phyloP scores from a whole-genome alignment of 2,888 invertebrate genomes.

The Magallana nippona region DNA sequence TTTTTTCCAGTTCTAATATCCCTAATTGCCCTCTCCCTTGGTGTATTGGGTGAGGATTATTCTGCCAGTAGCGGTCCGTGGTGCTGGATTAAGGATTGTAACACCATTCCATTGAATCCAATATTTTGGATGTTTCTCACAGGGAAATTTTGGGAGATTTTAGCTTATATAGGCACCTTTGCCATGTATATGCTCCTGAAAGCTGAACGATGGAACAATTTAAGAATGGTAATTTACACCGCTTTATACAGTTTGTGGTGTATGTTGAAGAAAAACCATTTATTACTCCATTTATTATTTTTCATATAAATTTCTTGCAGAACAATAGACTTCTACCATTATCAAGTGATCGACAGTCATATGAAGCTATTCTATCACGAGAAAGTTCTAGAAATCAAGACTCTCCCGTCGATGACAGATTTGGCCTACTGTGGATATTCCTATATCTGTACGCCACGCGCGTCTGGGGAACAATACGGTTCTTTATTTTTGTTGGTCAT shows the following conservation, averaged over 20 bases:
- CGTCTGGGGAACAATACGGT: conserved; percentile 23
- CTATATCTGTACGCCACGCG: conserved; percentile 24
- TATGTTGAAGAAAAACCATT: too few relatives aligned
- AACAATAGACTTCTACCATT: not conserved
- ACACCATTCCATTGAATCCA: not conserved
- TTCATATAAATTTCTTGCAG: too few relatives aligned
- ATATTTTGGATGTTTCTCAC: conserved; percentile 33
- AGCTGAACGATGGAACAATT: not conserved
- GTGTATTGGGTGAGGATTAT: conserved; percentile 24
- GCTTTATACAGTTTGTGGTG: too few relatives aligned
- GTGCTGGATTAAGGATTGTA: conserved; percentile 38
- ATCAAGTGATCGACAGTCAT: not conserved
- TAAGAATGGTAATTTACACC: conserved; percentile 8
- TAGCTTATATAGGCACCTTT: conserved; percentile 13
- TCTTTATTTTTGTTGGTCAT: not conserved
- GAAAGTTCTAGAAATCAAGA: not conserved
- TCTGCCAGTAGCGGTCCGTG: conserved; percentile 36
- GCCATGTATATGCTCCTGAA: conserved; percentile 17
- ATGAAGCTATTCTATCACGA: not conserved
- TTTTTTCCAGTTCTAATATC: not conserved
- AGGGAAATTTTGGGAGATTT: conserved; percentile 37
- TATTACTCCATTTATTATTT: too few relatives aligned
- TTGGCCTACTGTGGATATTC: conserved; percentile 32
- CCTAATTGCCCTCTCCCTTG: not conserved
- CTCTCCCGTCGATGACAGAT: not conserved